These are phyloP conservation scores for Hyla sarda DNA, from an alignment of 2,113 vertebrate species.

Conservation along the genomic window DNA sequence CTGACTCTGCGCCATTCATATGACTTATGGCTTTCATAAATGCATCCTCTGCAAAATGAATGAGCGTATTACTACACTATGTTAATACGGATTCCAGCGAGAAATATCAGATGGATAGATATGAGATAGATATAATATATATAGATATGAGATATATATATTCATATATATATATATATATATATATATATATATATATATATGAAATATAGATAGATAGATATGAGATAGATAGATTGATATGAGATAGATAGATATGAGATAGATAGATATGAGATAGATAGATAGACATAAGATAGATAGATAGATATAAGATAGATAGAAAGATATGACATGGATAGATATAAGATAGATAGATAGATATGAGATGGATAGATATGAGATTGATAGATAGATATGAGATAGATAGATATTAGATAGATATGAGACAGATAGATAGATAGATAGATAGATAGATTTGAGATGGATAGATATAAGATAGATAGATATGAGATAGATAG, in stretches of 20 bases:
- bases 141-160: neutral
- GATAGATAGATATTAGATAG: neutral
- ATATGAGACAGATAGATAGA: neutral
- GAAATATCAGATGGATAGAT: neutral
- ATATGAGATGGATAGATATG: neutral
- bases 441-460: neutral
- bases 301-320: neutral
- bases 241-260: neutral
- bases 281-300: neutral
- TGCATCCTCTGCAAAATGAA: conserved; percentile 71
- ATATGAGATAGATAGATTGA: neutral
- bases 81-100: neutral
- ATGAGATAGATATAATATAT: neutral
- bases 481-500: neutral
- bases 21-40: conserved; percentile 76
- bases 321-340: neutral
- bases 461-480: neutral
- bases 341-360: neutral
- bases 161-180: neutral
- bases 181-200: neutral
- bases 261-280: neutral
- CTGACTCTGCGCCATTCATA: conserved; percentile 67
- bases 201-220: neutral
- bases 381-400: neutral
- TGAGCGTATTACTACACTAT: too few species aligned